phyloP scores from a whole-genome alignment of 2,888 invertebrate genomes.

The Ernsta delagoae region DNA sequence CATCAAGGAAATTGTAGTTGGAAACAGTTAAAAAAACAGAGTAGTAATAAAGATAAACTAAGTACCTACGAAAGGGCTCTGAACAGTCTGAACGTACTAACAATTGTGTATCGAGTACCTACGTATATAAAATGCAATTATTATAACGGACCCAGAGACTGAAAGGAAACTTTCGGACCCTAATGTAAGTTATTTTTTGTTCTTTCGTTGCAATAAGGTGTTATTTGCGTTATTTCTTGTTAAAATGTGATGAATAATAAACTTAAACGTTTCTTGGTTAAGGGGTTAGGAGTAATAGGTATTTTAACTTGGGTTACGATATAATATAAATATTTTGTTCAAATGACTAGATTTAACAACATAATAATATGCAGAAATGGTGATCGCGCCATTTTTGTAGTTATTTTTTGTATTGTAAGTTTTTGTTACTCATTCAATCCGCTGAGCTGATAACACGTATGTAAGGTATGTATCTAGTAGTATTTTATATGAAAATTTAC shows the following conservation, averaged over 20 bases:
- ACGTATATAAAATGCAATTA: neutral
- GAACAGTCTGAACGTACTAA: slow-evolving; percentile 8
- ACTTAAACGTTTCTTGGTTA: too few relatives aligned
- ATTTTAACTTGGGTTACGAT: too few relatives aligned
- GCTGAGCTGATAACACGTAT: neutral
- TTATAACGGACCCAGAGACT: neutral
- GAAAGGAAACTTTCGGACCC: too few relatives aligned
- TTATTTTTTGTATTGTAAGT: neutral
- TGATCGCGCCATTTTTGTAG: neutral
- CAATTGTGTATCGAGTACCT: neutral
- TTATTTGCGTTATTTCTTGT: too few relatives aligned
- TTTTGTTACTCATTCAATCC: neutral
- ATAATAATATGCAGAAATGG: too few relatives aligned
- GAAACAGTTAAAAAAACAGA: slow-evolving; percentile 43
- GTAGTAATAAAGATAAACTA: slow-evolving; percentile 24
- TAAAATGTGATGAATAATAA: too few relatives aligned
- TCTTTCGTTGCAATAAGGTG: too few relatives aligned
- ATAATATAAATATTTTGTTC: too few relatives aligned
- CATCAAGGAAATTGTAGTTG: slow-evolving; percentile 62
- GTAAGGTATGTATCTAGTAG: neutral
- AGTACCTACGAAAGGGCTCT: slow-evolving; percentile 20
- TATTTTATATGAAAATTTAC: slow-evolving; percentile 20
- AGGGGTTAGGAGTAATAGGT: too few relatives aligned
- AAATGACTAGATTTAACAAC: too few relatives aligned
- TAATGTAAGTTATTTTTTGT: too few relatives aligned